Percentiles rank a stretch among this genome's conserved stretches.
Conservation (phyloP, 2,888 invertebrate species). For the Drosophila lacicola region DNA sequence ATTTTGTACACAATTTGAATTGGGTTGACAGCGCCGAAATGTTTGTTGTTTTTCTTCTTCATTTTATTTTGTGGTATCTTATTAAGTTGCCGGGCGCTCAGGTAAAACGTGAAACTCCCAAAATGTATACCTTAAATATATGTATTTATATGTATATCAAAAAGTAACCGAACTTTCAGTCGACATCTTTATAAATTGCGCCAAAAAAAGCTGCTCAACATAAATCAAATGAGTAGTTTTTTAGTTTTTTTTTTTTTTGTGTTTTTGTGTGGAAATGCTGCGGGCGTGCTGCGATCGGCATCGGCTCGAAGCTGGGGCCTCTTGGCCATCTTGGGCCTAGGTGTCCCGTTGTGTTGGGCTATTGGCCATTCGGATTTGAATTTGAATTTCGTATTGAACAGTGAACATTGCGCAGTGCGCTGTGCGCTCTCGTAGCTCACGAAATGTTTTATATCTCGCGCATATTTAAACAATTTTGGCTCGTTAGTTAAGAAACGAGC, state of each 20-base stretch:
- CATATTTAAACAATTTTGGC: conserved; percentile 72
- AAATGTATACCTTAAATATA: conserved; percentile 47
- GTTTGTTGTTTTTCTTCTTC: conserved; percentile 11
- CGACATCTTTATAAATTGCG: conserved; percentile 78
- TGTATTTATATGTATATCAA: conserved; percentile 28
- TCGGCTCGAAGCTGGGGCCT: conserved; percentile 38
- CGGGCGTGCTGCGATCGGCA: conserved; percentile 72
- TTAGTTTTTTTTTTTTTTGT: conserved; percentile 19
- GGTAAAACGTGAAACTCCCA: conserved; percentile 65
- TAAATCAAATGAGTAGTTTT: conserved; percentile 70
- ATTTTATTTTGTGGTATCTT: conserved; percentile 42
- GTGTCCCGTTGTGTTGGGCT: conserved; percentile 55
- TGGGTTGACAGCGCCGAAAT: conserved; percentile 72
- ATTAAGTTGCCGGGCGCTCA: conserved; percentile 53
- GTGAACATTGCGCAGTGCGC: conserved; percentile 21
- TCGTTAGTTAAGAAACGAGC: conserved; percentile 69
- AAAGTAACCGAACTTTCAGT: conserved; percentile 49
- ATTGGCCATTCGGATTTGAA: conserved; percentile 41
- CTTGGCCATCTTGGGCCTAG: conserved; percentile 46
- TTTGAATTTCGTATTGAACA: conserved; percentile 34
- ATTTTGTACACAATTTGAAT: conserved; percentile 80
- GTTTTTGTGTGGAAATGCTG: conserved; percentile 66
- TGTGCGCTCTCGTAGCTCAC: conserved; percentile 60
- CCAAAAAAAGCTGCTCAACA: conserved; percentile 56
- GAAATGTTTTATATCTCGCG: conserved; percentile 72